phyloP scores from a whole-genome alignment of 2,797 vertebrate species.

The Valencia hispanica region DNA sequence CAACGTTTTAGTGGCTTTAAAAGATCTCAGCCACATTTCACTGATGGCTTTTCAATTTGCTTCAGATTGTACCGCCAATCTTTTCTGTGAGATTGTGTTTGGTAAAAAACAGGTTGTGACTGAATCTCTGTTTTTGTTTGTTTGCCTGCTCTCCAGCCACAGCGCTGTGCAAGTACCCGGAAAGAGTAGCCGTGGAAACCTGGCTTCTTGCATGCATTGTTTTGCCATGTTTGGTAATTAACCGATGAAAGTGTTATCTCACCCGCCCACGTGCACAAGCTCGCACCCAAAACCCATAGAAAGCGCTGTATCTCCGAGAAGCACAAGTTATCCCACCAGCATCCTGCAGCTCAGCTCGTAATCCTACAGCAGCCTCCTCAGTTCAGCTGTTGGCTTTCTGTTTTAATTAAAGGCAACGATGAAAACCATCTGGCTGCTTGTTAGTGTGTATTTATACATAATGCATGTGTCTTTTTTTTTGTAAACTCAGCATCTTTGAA shows the following conservation, averaged over 20 bases:
- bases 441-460: conserved; percentile 15
- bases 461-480: background rate
- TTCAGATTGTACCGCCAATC: background rate
- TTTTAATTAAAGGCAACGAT: conserved; percentile 42
- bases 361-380: background rate
- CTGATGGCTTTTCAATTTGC: background rate
- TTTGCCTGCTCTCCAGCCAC: background rate
- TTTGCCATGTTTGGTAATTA: conserved; percentile 25
- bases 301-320: background rate
- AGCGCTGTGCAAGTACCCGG: background rate
- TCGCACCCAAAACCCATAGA: background rate
- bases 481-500: background rate
- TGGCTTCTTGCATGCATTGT: conserved; percentile 13
- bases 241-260: conserved; percentile 12
- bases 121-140: background rate
- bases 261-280: background rate
- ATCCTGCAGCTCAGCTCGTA: conserved; percentile 8
- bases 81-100: background rate
- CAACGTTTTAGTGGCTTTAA: background rate
- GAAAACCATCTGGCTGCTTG: conserved; percentile 11
- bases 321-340: conserved; percentile 7
- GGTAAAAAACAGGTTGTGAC: background rate
- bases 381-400: background rate
- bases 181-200: conserved; percentile 6
- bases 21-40: background rate